These are phyloP conservation scores for Drosophila pseudotalamancana DNA, from an alignment of 2,888 invertebrate species.

Conservation along the genomic window DNA sequence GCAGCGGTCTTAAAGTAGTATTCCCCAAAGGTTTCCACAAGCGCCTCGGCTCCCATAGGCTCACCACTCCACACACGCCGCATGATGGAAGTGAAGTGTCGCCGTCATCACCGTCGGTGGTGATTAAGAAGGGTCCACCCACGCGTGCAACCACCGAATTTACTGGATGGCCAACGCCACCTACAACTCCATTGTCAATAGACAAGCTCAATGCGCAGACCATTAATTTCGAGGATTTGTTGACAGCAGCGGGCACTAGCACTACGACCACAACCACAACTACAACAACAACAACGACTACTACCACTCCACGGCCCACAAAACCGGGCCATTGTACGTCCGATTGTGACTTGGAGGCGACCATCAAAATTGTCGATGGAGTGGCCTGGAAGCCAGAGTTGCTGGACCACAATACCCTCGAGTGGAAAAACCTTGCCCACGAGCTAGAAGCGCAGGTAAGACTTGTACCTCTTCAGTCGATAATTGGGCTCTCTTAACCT, in stretches of 20 bases:
- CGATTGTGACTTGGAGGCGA: slow-evolving; percentile 94
- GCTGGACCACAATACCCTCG: slow-evolving; percentile 92
- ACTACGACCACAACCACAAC: slow-evolving; percentile 85
- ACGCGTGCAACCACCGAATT: slow-evolving; percentile 94
- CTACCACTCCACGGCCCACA: slow-evolving; percentile 88
- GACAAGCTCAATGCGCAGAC: slow-evolving; percentile 88
- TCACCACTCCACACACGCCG: slow-evolving; percentile 86
- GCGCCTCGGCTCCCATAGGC: slow-evolving; percentile 86
- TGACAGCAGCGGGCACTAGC: slow-evolving; percentile 78
- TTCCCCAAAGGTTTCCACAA: slow-evolving; percentile 88
- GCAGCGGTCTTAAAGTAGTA: slow-evolving; percentile 87
- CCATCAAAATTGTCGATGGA: slow-evolving; percentile 92
- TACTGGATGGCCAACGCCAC: slow-evolving; percentile 95
- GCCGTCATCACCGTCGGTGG: slow-evolving; percentile 86
- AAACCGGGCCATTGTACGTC: slow-evolving; percentile 91
- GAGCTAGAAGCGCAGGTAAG: slow-evolving; percentile 92
- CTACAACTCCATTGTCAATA: slow-evolving; percentile 93
- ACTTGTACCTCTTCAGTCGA: accelerated
- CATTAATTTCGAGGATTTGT: slow-evolving; percentile 85
- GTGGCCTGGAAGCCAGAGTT: slow-evolving; percentile 94
- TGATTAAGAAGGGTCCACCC: slow-evolving; percentile 94
- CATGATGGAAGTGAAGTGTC: slow-evolving; percentile 82
- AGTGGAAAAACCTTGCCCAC: slow-evolving; percentile 93
- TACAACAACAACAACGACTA: slow-evolving; percentile 88
- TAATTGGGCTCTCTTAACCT: no score